Percentiles rank a stretch among this genome's conserved stretches.
These are phyloP conservation scores for Botia almorhae DNA, from an alignment of 2,797 vertebrate genomes.

Conservation along the genomic window DNA sequence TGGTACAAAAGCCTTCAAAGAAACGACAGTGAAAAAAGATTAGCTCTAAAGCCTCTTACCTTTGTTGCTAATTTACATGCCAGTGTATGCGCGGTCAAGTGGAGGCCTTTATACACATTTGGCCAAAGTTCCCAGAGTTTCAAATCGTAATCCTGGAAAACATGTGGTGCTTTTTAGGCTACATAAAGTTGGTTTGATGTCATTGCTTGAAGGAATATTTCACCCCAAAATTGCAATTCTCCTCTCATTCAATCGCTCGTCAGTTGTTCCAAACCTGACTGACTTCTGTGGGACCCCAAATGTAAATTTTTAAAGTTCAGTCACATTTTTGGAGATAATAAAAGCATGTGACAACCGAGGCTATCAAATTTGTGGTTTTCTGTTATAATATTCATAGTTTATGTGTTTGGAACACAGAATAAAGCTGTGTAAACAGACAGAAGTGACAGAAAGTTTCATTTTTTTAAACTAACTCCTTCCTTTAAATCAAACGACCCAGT, in stretches of 20 bases:
- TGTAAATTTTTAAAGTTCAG: not conserved
- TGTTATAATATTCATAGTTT: not conserved
- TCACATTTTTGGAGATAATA: not conserved
- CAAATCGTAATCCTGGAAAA: constrained; percentile 37
- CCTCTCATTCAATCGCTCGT: constrained; percentile 55
- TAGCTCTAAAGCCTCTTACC: constrained; percentile 40
- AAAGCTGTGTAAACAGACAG: not conserved
- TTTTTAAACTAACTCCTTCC: too few relatives aligned
- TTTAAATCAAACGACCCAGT: not conserved
- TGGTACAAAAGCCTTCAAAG: not conserved
- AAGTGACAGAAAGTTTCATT: too few relatives aligned
- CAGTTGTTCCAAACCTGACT: not conserved
- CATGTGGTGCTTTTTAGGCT: constrained; percentile 24
- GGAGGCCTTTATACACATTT: constrained; percentile 37
- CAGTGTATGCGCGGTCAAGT: constrained; percentile 31
- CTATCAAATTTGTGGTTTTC: not conserved
- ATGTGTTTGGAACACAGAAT: too few relatives aligned
- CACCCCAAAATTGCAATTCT: constrained; percentile 27
- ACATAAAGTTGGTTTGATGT: not conserved
- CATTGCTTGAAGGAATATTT: constrained; percentile 45
- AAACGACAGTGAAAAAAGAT: constrained; percentile 8
- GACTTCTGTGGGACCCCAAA: not conserved
- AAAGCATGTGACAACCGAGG: not conserved
- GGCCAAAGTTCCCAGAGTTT: constrained; percentile 37
- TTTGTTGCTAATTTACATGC: constrained; percentile 34